Evolutionary conservation across 2,888 invertebrate species (phyloP).

Genomic region (Polyommatus iphigenia): DNA sequence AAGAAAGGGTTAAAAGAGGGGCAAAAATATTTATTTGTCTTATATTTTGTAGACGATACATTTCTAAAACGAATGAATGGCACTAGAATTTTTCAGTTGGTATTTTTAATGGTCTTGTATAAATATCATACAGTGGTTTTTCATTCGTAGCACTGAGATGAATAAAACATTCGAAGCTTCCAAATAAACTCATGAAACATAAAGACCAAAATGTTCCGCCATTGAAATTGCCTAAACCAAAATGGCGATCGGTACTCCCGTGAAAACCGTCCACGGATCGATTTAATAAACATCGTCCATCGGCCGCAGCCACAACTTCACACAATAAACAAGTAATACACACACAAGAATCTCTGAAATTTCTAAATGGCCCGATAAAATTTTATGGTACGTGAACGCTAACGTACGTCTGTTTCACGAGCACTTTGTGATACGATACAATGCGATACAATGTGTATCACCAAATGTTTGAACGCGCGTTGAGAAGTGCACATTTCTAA

Average conservation of each 20-base stretch:
- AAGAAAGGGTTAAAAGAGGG: background rate
- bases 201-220: conserved; percentile 1
- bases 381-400: conserved; percentile 26
- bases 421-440: conserved; percentile 12
- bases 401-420: conserved; percentile 18
- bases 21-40: background rate
- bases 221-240: conserved; percentile 20
- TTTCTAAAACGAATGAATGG: background rate
- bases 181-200: background rate
- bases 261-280: conserved; percentile 28
- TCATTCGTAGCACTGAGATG: background rate
- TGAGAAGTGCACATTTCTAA: background rate
- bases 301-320: conserved; percentile 25
- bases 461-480: background rate
- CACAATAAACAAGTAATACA: conserved; percentile 16
- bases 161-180: background rate
- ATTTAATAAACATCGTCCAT: conserved; percentile 28
- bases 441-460: background rate
- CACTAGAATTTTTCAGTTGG: background rate
- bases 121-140: background rate
- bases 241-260: conserved; percentile 24
- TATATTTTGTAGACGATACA: background rate
- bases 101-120: background rate
- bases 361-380: conserved; percentile 30
- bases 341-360: conserved; percentile 28